Conservation (phyloP, 2,113 vertebrate genomes). For the Vireo altiloquus region DNA sequence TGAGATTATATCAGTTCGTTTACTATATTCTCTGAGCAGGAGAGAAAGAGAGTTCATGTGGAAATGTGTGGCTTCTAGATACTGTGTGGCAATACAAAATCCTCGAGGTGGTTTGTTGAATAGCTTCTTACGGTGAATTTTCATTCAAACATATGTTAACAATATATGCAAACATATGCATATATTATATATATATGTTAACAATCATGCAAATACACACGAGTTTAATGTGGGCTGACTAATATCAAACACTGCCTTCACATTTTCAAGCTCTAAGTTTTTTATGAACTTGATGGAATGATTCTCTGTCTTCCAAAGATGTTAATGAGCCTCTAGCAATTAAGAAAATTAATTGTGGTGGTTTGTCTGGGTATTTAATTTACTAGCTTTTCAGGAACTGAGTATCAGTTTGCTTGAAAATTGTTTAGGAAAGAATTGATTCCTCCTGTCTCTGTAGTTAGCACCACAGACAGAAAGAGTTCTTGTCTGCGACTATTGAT, state of each 20-base stretch:
- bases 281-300: background rate
- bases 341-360: background rate
- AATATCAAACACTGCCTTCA: background rate
- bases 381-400: background rate
- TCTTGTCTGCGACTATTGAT: background rate
- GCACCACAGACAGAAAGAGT: background rate
- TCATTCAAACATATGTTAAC: background rate
- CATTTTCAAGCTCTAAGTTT: background rate
- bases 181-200: too few relatives aligned
- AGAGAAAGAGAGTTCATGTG: background rate
- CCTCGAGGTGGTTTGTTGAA: background rate
- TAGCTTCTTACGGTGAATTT: background rate
- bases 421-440: background rate
- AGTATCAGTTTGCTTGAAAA: background rate
- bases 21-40: background rate
- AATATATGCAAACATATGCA: background rate
- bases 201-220: background rate
- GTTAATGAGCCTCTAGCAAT: background rate
- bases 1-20: background rate
- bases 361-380: background rate
- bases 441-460: background rate
- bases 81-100: background rate
- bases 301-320: background rate
- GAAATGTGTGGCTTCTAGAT: background rate
- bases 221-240: background rate